phyloP scores from a whole-genome alignment of 2,113 vertebrate species.

The Phyllostomus hastatus region DNA sequence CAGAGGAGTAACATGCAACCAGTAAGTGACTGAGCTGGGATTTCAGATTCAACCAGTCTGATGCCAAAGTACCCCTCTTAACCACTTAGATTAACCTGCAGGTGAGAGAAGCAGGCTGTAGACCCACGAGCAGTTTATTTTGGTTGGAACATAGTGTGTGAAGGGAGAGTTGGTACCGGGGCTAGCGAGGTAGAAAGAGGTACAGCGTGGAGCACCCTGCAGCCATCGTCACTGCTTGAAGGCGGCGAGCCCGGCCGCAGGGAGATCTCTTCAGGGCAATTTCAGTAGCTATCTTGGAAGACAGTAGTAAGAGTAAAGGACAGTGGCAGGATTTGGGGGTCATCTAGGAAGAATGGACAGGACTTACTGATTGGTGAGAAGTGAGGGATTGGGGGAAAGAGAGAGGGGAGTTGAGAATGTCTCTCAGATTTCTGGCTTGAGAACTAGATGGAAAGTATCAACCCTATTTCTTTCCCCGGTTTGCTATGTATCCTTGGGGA shows the following conservation, averaged over 20 bases:
- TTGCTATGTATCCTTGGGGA: background rate
- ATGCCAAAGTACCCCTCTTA: background rate
- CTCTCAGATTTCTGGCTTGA: background rate
- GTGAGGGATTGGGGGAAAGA: background rate
- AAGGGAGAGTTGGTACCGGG: background rate
- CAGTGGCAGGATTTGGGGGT: background rate
- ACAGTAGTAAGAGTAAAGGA: background rate
- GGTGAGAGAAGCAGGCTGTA: background rate
- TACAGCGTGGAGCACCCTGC: accelerated
- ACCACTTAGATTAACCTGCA: background rate
- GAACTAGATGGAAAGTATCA: too few species aligned
- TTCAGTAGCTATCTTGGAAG: background rate
- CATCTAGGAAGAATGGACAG: background rate
- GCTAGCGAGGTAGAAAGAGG: background rate
- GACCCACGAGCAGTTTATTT: background rate
- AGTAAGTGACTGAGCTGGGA: background rate
- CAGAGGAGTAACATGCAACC: background rate
- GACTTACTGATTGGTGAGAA: background rate
- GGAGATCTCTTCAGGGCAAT: background rate
- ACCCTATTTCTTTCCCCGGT: background rate
- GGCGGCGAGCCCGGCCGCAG: background rate
- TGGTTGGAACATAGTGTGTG: background rate
- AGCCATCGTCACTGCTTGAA: background rate
- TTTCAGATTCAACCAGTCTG: background rate
- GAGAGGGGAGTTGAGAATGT: background rate